A percentile compares a stretch with the other conserved stretches of the same genome.
phyloP scores from a whole-genome alignment of 2,888 invertebrate species.

The Apotomis capreana region DNA sequence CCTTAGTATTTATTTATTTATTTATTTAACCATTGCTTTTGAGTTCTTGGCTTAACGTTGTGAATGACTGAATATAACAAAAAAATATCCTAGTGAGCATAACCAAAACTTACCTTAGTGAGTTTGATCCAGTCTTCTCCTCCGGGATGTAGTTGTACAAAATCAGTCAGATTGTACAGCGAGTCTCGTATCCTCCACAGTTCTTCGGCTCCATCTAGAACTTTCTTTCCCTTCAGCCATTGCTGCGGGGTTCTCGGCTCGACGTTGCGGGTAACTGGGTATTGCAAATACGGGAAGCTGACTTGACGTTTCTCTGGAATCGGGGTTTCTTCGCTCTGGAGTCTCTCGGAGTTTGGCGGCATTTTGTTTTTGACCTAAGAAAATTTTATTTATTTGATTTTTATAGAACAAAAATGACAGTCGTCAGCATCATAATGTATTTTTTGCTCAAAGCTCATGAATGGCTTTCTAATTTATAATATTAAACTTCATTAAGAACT shows the following conservation, averaged over 20 bases:
- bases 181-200: constrained; percentile 90
- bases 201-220: constrained; percentile 88
- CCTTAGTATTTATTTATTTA: no score
- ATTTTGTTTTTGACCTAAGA: constrained; percentile 47
- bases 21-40: no score
- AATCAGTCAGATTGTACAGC: constrained; percentile 93
- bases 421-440: no score
- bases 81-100: no score
- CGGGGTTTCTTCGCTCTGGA: not conserved
- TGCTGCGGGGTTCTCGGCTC: constrained; percentile 69
- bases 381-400: no score
- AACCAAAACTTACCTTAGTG: constrained; percentile 81
- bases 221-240: constrained; percentile 86
- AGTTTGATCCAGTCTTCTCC: constrained; percentile 89
- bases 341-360: constrained; percentile 58
- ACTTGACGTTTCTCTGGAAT: constrained; percentile 52
- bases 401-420: no score
- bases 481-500: no score
- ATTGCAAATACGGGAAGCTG: constrained; percentile 79
- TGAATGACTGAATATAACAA: no score
- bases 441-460: no score
- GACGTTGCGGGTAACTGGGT: constrained; percentile 74
- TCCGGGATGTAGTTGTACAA: constrained; percentile 92
- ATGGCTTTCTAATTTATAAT: no score
- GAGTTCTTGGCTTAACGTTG: no score